phyloP scores from a whole-genome alignment of 2,888 invertebrate genomes.

The Pristionchus japonicus region DNA sequence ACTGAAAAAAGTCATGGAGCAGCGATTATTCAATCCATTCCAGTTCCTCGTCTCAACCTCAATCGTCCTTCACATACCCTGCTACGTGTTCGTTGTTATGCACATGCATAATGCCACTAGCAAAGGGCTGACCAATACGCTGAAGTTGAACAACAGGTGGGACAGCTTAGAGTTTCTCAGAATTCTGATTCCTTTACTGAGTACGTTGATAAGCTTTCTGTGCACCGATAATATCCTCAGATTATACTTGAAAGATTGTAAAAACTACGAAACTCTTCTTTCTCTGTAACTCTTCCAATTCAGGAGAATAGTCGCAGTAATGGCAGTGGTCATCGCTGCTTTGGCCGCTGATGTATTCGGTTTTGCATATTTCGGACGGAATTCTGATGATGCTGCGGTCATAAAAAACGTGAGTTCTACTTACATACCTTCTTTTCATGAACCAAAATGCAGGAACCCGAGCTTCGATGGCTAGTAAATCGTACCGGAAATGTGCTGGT shows the following conservation, averaged over 20 bases:
- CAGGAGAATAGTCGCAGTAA: neutral
- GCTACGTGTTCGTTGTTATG: neutral
- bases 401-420: neutral
- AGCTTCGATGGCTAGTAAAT: neutral
- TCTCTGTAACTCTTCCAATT: neutral
- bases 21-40: neutral
- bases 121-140: neutral
- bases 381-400: neutral
- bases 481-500: neutral
- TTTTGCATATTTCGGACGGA: neutral
- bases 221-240: too few relatives aligned
- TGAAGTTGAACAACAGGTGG: neutral
- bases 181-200: neutral
- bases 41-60: neutral
- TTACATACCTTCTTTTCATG: neutral
- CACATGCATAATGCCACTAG: neutral
- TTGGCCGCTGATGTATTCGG: neutral
- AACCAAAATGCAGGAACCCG: neutral
- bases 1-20: too few relatives aligned
- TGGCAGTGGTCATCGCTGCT: neutral
- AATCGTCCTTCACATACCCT: neutral
- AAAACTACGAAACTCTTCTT: neutral
- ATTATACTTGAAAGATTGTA: too few relatives aligned
- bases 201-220: too few relatives aligned
- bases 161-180: neutral